Percentiles rank a stretch among this genome's conserved stretches.
Evolutionary conservation across 2,113 vertebrate genomes (phyloP).

Genomic region (Bos indicus): DNA sequence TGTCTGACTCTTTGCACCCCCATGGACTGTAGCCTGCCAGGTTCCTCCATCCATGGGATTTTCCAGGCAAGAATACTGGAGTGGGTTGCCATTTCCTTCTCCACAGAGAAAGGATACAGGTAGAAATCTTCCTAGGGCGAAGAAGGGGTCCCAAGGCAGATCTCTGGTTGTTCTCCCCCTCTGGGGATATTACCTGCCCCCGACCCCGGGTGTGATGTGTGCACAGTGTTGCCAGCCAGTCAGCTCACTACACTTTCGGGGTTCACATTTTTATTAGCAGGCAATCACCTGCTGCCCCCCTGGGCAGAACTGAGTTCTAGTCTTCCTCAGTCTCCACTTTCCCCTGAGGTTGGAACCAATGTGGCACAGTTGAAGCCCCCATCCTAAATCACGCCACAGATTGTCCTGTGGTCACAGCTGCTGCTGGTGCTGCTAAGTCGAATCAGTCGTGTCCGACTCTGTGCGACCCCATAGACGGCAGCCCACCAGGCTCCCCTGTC

Average conservation of each 20-base stretch:
- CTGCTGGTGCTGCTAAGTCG: too few relatives aligned
- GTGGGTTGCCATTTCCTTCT: neutral
- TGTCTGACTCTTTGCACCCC: too few relatives aligned
- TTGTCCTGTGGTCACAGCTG: neutral
- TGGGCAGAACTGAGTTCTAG: neutral
- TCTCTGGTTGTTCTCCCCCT: neutral
- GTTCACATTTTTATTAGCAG: neutral
- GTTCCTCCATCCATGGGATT: neutral
- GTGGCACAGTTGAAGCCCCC: too few relatives aligned
- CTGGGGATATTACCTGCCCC: too few relatives aligned
- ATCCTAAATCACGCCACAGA: neutral
- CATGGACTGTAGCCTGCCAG: neutral
- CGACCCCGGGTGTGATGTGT: too few relatives aligned
- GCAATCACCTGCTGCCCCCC: neutral
- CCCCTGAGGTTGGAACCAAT: neutral
- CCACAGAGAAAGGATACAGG: neutral
- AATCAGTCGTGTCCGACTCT: too few relatives aligned
- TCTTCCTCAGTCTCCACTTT: neutral
- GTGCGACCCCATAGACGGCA: too few relatives aligned
- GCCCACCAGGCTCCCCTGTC: too few relatives aligned
- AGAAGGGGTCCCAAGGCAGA: neutral
- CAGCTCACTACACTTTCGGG: neutral
- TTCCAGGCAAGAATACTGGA: neutral
- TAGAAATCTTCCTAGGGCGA: neutral
- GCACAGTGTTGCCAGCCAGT: too few relatives aligned